Conservation (phyloP, 2,888 invertebrate species). For the Agriopis aurantiaria region DNA sequence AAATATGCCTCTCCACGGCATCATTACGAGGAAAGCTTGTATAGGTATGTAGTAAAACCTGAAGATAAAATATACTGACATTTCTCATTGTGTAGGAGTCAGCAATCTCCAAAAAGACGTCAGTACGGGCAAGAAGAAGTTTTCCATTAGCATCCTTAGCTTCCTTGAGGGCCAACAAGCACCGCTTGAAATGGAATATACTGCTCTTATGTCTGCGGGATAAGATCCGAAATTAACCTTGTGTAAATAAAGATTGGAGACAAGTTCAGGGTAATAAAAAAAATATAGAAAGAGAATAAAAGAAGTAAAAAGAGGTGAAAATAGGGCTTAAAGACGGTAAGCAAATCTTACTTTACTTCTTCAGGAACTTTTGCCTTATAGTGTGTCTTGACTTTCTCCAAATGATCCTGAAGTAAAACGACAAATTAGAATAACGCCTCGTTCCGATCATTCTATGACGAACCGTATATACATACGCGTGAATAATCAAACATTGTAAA, state of each 20-base stretch:
- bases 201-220: slow-evolving; percentile 69
- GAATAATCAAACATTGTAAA: too few relatives aligned
- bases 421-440: background rate
- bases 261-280: background rate
- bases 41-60: background rate
- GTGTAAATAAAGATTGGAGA: background rate
- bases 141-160: slow-evolving; percentile 58
- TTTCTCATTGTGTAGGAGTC: slow-evolving; percentile 75
- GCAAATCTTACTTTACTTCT: slow-evolving; percentile 55
- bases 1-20: too few relatives aligned
- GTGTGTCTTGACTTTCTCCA: slow-evolving; percentile 63
- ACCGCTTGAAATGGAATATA: slow-evolving; percentile 70
- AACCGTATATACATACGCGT: too few relatives aligned
- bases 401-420: slow-evolving; percentile 53
- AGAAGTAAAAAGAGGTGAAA: background rate
- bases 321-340: background rate
- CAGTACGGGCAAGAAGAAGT: slow-evolving; percentile 58
- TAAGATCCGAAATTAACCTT: background rate
- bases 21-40: too few relatives aligned
- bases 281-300: background rate
- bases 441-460: too few relatives aligned
- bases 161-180: slow-evolving; percentile 65
- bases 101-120: slow-evolving; percentile 71
- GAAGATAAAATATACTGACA: slow-evolving; percentile 53
- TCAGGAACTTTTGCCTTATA: slow-evolving; percentile 56